Percentiles rank a stretch among this genome's conserved stretches.
Conservation (phyloP, 2,113 vertebrate genomes). For the Pristiophorus japonicus region DNA sequence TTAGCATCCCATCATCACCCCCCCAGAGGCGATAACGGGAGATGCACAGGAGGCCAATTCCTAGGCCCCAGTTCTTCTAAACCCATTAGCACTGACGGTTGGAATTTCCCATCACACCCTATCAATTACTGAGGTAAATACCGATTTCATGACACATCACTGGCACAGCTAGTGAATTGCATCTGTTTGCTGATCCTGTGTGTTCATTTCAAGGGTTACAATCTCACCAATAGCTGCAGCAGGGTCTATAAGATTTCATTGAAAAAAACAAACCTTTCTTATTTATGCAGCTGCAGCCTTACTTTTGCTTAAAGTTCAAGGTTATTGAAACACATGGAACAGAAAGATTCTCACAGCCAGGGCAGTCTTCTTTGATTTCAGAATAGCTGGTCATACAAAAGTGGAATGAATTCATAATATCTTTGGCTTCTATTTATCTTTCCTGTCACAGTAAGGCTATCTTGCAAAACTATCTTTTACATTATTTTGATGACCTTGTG, state of each 20-base stretch:
- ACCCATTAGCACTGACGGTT: neutral
- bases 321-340: constrained; percentile 4
- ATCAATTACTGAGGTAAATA: neutral
- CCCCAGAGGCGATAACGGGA: no score
- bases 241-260: neutral
- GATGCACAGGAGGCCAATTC: no score
- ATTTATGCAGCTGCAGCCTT: constrained; percentile 2
- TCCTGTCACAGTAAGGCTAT: neutral
- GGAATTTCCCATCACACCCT: neutral
- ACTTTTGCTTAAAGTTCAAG: constrained; percentile 28
- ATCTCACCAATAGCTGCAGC: neutral
- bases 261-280: neutral
- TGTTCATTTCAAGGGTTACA: neutral
- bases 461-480: neutral
- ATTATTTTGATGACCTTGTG: neutral
- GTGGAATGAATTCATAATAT: neutral
- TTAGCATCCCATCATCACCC: no score
- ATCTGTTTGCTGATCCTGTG: no score
- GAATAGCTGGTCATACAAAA: constrained; percentile 7
- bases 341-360: neutral
- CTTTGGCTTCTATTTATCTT: neutral
- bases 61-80: neutral
- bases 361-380: constrained; percentile 21
- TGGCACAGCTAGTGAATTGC: no score
- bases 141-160: neutral